Base-by-base conservation (phyloP, 1,140 invertebrate species). In the Nilaparvata lugens region DNA sequence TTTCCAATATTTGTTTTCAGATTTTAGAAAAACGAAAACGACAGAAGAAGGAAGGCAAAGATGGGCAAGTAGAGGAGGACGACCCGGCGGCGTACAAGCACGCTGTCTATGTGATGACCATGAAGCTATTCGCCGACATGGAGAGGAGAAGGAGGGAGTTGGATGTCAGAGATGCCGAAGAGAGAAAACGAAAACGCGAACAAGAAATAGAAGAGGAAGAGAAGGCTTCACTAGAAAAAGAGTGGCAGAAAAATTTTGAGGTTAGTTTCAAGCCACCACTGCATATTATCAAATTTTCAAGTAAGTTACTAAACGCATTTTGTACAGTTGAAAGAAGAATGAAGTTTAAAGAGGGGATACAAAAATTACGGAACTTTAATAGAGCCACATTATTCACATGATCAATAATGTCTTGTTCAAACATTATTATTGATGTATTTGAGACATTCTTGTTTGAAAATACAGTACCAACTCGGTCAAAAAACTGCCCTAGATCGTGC, bases 241-340 rank as follows among this genome's bases (percentile, higher is more conserved):
- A 97, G 75, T 98, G 95, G 94, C 88, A 95, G 62, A 93, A 95
- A 71, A 98, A 98, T 78, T 98, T 95, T 81, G 95, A 98, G 77
- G 89, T 89, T 71, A 73, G 64, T 59, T 40, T 4, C 16, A 64
- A 21, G 11, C 16, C 6, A n/a, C n/a, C n/a, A n/a, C n/a, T n/a
- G n/a, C n/a, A n/a, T n/a, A n/a, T n/a, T n/a, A n/a, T n/a, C n/a
- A n/a, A n/a, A n/a, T n/a, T n/a, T n/a, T n/a, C n/a, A n/a, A n/a
- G 11, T n/a, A 42, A n/a, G 40, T 42, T 42, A 13, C 58, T 55
- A n/a, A 61, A 35, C n/a, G 11, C 40, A 42, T 13, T 21, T 16
- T 28, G 9, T 42, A 11, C 9, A 42, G 9, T 42, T 42, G 9
- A 42, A n/a, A 9, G 9, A 11, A 9, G 9, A 42, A 9, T 42